Evolutionary conservation across 2,113 vertebrate genomes (phyloP), one percentile per base, ranked within the genome.

Genomic region (Piaya cayana): DNA sequence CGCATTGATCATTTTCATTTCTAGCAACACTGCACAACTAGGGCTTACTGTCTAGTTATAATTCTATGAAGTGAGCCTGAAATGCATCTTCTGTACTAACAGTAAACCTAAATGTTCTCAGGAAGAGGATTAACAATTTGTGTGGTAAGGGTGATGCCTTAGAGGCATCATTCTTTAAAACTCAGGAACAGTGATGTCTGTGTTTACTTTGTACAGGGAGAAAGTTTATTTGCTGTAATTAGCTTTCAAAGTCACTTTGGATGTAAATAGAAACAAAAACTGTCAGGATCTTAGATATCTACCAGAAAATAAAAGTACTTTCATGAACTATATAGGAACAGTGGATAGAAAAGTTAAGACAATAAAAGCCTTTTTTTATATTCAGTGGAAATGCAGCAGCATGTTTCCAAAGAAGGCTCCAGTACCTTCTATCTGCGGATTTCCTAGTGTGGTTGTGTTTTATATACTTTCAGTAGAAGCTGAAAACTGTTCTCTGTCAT

Each of bases 401-500:
- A 30, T 68, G 75, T 76, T 90, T 75, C 30, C 17, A 78, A 37
- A 39, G 29, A 83, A 29, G 70, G 75, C 84, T 96, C 42, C 45
- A 53, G 53, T 68, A 65, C 18, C 67, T 94, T 42, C 76, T 74
- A 6, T 69, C 34, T 80, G n/a, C 96, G 30, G 83, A 34, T 79
- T 81, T 92, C n/a, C 90, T 95, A 47, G 47, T 42, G 81, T 56
- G 49, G 27, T 64, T 92, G 42, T 77, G 42, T 95, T 94, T 92
- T 84, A 94, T 93, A 25, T 82, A 70, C 39, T 79, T 92, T 92
- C 53, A 81, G 74, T 78, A 86, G 84, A 67, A 96, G 78, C 45
- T 91, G 82, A 94, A 94, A 94, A 95, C 70, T 90, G 85, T 70
- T 94, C 70, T 77, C 56, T 95, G 82, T 97, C 95, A 92, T 97